These are phyloP conservation scores for Corythornis cristatus DNA, from an alignment of 2,113 vertebrate species.

Conservation along the genomic window DNA sequence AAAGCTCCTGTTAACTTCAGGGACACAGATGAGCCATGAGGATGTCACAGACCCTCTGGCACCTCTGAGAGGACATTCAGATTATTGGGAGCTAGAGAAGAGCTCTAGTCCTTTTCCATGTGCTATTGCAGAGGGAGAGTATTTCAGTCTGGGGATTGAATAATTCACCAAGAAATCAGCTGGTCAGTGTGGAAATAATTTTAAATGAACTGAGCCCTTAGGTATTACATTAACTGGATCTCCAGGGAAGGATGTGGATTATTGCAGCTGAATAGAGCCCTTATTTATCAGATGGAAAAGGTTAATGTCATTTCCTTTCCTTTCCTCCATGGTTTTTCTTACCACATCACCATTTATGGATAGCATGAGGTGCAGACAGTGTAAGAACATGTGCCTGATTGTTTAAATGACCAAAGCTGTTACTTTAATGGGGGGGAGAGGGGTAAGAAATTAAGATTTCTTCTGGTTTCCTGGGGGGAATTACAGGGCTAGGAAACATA, in stretches of 20 bases:
- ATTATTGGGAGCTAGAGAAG: not conserved
- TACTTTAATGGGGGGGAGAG: not conserved
- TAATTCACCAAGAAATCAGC: constrained; percentile 62
- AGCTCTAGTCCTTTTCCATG: not conserved
- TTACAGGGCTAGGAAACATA: constrained; percentile 66
- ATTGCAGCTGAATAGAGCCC: constrained; percentile 59
- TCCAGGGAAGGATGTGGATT: constrained; percentile 64
- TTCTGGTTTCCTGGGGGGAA: constrained; percentile 58
- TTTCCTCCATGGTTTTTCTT: constrained; percentile 44
- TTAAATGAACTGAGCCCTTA: constrained; percentile 41
- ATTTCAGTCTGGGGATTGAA: not conserved
- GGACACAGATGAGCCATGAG: not conserved
- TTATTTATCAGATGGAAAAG: constrained; percentile 73
- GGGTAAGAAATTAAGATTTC: constrained; percentile 54
- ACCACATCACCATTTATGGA: constrained; percentile 53
- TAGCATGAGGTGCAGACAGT: constrained; percentile 57
- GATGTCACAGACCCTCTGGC: not conserved
- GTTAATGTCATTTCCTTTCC: constrained; percentile 67
- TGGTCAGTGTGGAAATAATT: constrained; percentile 58
- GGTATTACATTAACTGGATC: constrained; percentile 61
- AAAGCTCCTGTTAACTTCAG: not conserved
- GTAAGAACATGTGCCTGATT: constrained; percentile 51
- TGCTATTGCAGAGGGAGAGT: not conserved
- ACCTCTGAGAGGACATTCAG: not conserved
- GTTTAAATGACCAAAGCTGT: constrained; percentile 52